Percentiles rank a stretch among this genome's conserved stretches.
Conservation (phyloP, 2,797 vertebrate genomes). For the Triplophysa bombifrons region DNA sequence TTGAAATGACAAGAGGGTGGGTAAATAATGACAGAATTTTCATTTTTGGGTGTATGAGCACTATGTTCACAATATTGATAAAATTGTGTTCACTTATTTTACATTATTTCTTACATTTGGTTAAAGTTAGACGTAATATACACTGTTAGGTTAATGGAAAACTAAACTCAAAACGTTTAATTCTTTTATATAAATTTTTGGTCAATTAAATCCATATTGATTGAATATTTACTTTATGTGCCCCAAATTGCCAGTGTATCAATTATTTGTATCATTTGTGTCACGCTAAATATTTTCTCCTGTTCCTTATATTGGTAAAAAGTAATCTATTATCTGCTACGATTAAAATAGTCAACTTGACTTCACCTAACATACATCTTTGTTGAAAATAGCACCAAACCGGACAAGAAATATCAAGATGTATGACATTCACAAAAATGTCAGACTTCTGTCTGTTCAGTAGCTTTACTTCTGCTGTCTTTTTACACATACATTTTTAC, state of each 20-base stretch:
- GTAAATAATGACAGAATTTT: too few species aligned
- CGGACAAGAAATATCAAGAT: background rate
- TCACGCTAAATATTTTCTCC: too few species aligned
- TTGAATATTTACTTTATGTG: background rate
- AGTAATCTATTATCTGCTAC: background rate
- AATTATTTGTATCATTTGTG: too few species aligned
- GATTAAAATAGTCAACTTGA: background rate
- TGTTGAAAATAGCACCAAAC: background rate
- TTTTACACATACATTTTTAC: background rate
- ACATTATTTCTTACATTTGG: background rate
- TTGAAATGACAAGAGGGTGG: too few species aligned
- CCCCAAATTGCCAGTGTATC: too few species aligned
- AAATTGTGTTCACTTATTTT: background rate
- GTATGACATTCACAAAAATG: conserved; percentile 31
- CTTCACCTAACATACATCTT: background rate
- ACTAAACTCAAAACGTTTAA: too few species aligned
- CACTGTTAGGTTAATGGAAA: too few species aligned
- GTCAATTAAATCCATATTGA: background rate
- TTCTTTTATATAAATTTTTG: background rate
- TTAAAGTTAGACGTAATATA: background rate
- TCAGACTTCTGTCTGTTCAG: conserved; percentile 27
- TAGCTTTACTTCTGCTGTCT: background rate
- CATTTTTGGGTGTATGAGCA: too few species aligned
- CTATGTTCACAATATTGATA: background rate
- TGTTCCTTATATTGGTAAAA: background rate